Evolutionary conservation across 1,140 invertebrate genomes (phyloP).

Genomic region (Leptestheria dahalacensis): DNA sequence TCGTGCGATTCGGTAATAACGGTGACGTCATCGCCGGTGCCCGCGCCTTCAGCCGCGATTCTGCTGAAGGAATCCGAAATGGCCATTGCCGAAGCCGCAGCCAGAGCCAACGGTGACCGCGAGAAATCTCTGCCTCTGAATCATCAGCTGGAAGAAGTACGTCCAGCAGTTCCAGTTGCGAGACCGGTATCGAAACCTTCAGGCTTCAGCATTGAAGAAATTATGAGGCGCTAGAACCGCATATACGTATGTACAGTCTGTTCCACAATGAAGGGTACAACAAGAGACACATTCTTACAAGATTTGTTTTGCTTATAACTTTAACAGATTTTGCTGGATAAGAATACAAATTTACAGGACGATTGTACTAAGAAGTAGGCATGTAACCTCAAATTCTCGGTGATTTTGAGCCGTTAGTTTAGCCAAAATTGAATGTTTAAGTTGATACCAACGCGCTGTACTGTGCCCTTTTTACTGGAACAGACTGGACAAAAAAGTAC

Average conservation of each 20-base stretch:
- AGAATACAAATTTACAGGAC: too few relatives aligned
- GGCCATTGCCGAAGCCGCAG: background rate
- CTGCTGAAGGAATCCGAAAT: background rate
- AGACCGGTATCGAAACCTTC: constrained; percentile 8
- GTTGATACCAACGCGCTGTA: too few relatives aligned
- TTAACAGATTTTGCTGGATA: too few relatives aligned
- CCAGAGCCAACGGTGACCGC: background rate
- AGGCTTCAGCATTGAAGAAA: constrained; percentile 16
- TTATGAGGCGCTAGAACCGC: constrained; percentile 14
- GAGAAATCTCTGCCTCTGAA: background rate
- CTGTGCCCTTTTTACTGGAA: too few relatives aligned
- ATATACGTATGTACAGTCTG: background rate
- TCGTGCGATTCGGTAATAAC: constrained; percentile 9
- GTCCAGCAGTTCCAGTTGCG: background rate
- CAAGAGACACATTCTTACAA: too few relatives aligned
- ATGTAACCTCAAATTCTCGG: too few relatives aligned
- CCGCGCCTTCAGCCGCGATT: background rate
- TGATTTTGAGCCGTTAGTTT: too few relatives aligned
- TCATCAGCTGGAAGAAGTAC: background rate
- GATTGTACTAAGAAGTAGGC: too few relatives aligned
- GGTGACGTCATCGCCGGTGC: background rate
- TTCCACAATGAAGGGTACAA: too few relatives aligned
- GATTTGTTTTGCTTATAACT: too few relatives aligned
- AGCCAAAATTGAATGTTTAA: too few relatives aligned
- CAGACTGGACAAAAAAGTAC: too few relatives aligned